Evolutionary conservation across 2,113 vertebrate species (phyloP).

Genomic region (Vulpes ferrilata): DNA sequence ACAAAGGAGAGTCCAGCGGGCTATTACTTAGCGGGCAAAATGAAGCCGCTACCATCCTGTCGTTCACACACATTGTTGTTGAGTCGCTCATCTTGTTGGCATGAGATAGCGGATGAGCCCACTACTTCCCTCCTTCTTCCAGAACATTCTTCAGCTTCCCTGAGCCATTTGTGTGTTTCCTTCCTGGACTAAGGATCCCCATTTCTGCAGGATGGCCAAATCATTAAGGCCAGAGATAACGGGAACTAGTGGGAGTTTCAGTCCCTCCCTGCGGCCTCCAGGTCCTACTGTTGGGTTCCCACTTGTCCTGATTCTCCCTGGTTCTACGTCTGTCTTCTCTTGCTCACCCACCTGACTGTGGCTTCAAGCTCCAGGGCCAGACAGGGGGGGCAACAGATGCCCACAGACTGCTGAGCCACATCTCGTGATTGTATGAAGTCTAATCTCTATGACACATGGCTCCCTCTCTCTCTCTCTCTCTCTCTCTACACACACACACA

Average conservation of each 20-base stretch:
- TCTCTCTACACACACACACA: too few species aligned
- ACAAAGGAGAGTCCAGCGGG: neutral
- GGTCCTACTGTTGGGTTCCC: neutral
- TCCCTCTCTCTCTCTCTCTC: too few species aligned
- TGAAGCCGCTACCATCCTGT: neutral
- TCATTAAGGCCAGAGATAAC: too few species aligned
- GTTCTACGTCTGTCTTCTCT: neutral
- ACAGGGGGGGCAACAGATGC: neutral
- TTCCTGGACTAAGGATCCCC: neutral
- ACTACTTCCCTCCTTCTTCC: neutral
- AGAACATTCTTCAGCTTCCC: neutral
- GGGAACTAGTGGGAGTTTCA: neutral
- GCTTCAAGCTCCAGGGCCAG: neutral
- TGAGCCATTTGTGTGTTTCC: neutral
- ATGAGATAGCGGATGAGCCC: neutral
- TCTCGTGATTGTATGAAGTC: neutral
- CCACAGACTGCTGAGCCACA: neutral
- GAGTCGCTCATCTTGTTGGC: neutral
- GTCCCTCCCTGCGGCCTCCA: neutral
- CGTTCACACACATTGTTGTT: neutral
- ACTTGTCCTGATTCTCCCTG: neutral
- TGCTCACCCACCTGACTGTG: neutral
- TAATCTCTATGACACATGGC: neutral
- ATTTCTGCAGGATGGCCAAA: neutral
- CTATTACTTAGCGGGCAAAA: neutral